Conservation (phyloP, 2,888 invertebrate genomes). For the Orthosia incerta region DNA sequence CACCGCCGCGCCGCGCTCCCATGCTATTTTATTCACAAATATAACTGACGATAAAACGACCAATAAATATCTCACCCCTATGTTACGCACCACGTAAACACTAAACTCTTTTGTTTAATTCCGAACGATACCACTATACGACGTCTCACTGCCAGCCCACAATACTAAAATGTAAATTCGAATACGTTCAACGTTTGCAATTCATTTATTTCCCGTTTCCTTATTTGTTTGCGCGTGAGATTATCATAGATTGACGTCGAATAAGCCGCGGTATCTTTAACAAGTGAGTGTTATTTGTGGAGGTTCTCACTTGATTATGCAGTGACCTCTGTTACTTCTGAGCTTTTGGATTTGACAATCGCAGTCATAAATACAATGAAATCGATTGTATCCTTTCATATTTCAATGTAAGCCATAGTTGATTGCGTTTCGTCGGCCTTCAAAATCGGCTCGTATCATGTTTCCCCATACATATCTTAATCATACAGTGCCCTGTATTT, state of each 20-base stretch:
- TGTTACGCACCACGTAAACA: constrained; percentile 68
- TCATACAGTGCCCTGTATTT: constrained; percentile 72
- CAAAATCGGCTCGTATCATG: constrained; percentile 71
- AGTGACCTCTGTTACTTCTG: constrained; percentile 49
- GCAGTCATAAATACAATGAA: constrained; percentile 65
- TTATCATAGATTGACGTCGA: constrained; percentile 48
- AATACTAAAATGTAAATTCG: constrained; percentile 66
- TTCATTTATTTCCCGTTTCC: constrained; percentile 63
- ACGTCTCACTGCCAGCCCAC: constrained; percentile 48
- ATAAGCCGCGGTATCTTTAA: constrained; percentile 28
- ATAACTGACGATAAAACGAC: constrained; percentile 74
- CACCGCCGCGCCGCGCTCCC: constrained; percentile 66
- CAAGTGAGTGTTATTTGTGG: constrained; percentile 12
- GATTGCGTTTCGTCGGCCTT: constrained; percentile 72
- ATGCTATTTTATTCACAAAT: constrained; percentile 82
- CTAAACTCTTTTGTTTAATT: constrained; percentile 59
- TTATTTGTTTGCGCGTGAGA: constrained; percentile 53
- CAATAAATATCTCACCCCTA: constrained; percentile 82
- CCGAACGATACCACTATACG: constrained; percentile 33
- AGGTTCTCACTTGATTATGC: constrained; percentile 40
- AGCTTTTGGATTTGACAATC: constrained; percentile 57
- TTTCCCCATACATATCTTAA: constrained; percentile 75
- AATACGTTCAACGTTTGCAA: constrained; percentile 56
- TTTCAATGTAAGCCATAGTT: constrained; percentile 71
- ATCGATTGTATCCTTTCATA: constrained; percentile 74